phyloP scores from a whole-genome alignment of 2,797 vertebrate species.

The Diceros bicornis region DNA sequence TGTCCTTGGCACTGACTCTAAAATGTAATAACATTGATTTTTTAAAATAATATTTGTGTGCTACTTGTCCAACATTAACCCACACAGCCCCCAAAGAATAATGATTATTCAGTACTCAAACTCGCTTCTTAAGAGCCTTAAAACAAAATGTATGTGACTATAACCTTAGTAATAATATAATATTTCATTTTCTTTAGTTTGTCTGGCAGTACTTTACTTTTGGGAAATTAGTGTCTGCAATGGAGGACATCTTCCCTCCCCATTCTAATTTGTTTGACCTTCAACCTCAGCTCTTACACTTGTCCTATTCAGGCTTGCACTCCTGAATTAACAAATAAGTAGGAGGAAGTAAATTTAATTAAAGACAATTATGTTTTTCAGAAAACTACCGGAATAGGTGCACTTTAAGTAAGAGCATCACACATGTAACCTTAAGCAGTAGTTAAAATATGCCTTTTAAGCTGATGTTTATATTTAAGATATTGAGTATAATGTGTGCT shows the following conservation, averaged over 20 bases:
- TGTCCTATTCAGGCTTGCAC: background rate
- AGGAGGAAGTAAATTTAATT: background rate
- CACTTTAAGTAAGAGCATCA: slow-evolving; percentile 11
- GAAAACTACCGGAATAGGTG: background rate
- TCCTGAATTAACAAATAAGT: background rate
- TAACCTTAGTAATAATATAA: background rate
- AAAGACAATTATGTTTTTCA: background rate
- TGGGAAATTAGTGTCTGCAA: background rate
- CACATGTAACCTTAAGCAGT: background rate
- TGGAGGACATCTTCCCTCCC: background rate
- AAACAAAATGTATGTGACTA: background rate
- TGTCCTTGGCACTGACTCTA: background rate
- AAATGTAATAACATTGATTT: background rate
- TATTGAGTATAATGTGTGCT: background rate
- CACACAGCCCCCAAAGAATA: background rate
- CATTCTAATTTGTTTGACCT: background rate
- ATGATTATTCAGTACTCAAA: background rate
- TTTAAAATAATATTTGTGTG: background rate
- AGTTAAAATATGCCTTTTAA: background rate
- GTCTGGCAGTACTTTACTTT: background rate
- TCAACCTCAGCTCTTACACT: background rate
- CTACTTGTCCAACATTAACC: background rate
- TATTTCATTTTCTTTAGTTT: background rate
- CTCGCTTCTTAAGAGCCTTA: background rate
- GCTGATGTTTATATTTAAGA: slow-evolving; percentile 60